Conservation (phyloP, 2,888 invertebrate genomes). For the Drosophila merina region DNA sequence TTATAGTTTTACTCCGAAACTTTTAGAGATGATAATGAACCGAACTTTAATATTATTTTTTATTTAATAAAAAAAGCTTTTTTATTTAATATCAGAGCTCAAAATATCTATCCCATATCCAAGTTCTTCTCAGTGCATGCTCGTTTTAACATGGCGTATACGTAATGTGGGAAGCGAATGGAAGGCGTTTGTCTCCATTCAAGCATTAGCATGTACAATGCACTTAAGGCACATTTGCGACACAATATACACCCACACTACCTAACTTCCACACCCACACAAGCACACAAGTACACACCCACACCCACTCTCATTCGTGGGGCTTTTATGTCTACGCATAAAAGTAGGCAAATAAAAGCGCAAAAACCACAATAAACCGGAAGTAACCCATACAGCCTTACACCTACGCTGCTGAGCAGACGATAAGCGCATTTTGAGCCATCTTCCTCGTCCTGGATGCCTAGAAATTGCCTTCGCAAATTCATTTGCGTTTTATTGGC, state of each 20-base stretch:
- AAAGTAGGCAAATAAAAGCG: constrained; percentile 62
- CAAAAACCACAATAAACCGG: constrained; percentile 65
- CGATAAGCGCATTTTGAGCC: constrained; percentile 61
- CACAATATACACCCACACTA: constrained; percentile 46
- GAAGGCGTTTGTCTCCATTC: constrained; percentile 54
- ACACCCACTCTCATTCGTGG: not conserved
- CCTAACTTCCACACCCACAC: constrained; percentile 7
- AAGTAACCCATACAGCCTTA: constrained; percentile 44
- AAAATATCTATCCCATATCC: too few species aligned
- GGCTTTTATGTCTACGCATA: constrained; percentile 59
- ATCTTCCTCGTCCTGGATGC: constrained; percentile 17
- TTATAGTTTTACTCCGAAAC: not conserved
- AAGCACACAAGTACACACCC: too few species aligned
- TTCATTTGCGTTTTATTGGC: constrained; percentile 69
- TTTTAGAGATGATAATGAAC: not conserved
- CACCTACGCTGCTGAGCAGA: constrained; percentile 29
- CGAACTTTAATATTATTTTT: too few species aligned
- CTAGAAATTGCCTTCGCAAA: constrained; percentile 55
- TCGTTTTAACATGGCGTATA: constrained; percentile 52
- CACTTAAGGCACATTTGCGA: constrained; percentile 62
- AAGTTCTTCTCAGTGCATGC: constrained; percentile 7
- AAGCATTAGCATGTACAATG: constrained; percentile 68
- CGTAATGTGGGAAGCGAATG: constrained; percentile 40
- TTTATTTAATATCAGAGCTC: too few species aligned
- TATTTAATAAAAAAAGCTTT: too few species aligned